Evolutionary conservation across 2,113 vertebrate species (phyloP).

Genomic region (Bubo bubo): DNA sequence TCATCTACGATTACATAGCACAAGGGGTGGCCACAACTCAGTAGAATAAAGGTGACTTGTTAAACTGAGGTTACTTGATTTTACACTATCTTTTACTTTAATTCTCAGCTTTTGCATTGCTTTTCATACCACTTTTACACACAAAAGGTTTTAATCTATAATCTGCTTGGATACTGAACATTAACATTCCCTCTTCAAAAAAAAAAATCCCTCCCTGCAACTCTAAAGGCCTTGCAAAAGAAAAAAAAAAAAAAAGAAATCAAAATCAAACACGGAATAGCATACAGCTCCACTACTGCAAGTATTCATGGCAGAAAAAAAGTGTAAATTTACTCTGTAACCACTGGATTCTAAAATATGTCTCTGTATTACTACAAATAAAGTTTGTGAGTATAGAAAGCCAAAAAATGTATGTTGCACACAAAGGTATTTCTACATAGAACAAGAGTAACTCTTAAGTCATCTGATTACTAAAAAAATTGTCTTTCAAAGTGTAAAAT

Average conservation of each 20-base stretch:
- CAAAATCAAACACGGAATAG: neutral
- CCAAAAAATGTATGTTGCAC: neutral
- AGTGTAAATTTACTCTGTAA: neutral
- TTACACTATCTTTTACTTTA: neutral
- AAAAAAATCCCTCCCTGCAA: neutral
- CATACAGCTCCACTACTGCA: neutral
- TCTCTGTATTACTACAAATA: neutral
- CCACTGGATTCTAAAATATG: neutral
- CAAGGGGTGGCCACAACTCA: neutral
- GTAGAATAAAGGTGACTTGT: neutral
- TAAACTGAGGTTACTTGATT: neutral
- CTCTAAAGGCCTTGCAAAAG: neutral
- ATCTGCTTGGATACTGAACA: neutral
- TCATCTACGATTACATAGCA: neutral
- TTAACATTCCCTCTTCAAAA: neutral
- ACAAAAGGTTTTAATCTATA: neutral
- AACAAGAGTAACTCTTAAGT: neutral
- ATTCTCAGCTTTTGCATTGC: neutral
- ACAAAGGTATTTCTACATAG: accelerated
- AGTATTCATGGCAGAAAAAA: neutral
- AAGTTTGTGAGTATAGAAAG: neutral
- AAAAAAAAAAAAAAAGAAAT: neutral
- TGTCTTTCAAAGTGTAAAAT: neutral
- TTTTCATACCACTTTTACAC: neutral
- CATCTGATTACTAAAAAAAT: neutral